A percentile compares a stretch with the other conserved stretches of the same genome.
Evolutionary conservation across 2,113 vertebrate species (phyloP).

Genomic region (Leucopsar rothschildi): DNA sequence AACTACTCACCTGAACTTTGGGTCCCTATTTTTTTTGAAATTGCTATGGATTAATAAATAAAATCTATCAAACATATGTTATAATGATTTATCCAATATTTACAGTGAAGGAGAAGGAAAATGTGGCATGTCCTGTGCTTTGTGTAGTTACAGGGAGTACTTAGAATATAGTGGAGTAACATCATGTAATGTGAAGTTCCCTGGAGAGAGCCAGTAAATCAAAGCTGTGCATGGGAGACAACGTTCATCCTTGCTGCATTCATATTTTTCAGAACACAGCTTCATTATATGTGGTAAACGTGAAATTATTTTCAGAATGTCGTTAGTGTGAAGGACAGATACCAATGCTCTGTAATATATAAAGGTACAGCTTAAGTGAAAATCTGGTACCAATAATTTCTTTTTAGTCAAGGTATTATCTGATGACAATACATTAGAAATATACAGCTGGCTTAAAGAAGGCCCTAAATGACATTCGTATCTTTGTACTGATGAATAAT

Average conservation of each 20-base stretch:
- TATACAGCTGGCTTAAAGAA: neutral
- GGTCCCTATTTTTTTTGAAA: neutral
- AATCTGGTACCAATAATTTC: neutral
- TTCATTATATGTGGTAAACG: neutral
- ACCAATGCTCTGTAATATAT: rapidly evolving
- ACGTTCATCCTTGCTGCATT: neutral
- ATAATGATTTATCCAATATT: constrained; percentile 14
- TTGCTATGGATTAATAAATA: constrained; percentile 7
- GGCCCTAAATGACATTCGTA: neutral
- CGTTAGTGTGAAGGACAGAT: neutral
- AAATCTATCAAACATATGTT: neutral
- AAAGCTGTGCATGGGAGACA: neutral
- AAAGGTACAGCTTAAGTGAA: neutral
- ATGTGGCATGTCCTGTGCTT: neutral
- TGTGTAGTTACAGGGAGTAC: neutral
- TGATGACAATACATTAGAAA: neutral
- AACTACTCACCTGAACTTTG: constrained; percentile 6
- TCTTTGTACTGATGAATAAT: neutral
- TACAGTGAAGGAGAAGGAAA: neutral
- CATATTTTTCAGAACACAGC: neutral
- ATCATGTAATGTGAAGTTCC: neutral
- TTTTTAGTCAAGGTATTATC: neutral
- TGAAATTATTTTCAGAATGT: neutral
- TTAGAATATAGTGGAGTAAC: neutral
- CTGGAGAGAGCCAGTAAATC: neutral